Conservation (phyloP, 2,888 invertebrate genomes). For the Drosophila pseudotakahashii region DNA sequence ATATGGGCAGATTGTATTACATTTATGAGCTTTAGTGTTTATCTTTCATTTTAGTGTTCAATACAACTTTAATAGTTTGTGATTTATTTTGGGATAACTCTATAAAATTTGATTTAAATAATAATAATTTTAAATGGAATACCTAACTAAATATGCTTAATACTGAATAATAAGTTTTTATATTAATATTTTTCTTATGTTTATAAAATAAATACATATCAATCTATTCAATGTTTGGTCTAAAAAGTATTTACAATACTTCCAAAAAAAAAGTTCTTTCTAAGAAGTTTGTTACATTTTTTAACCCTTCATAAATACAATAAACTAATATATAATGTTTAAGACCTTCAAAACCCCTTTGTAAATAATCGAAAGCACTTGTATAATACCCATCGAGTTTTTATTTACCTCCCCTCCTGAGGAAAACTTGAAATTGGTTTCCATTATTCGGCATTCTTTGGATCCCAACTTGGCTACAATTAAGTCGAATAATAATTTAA, state of each 20-base stretch:
- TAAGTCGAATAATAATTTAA: conserved; percentile 79
- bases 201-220: too few species aligned
- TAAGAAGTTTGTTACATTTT: background rate
- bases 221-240: too few species aligned
- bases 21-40: conserved; percentile 25
- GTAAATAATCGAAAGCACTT: conserved; percentile 7
- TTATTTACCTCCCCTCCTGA: conserved; percentile 9
- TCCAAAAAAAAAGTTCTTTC: too few species aligned
- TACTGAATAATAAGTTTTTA: too few species aligned
- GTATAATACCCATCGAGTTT: conserved; percentile 21
- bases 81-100: too few species aligned
- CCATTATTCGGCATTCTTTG: conserved; percentile 41
- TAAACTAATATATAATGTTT: background rate
- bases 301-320: background rate
- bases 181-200: too few species aligned
- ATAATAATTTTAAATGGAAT: too few species aligned
- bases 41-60: background rate
- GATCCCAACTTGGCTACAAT: conserved; percentile 57
- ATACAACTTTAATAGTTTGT: conserved; percentile 7
- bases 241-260: too few species aligned
- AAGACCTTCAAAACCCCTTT: background rate
- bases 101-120: too few species aligned
- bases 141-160: too few species aligned
- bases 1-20: conserved; percentile 33
- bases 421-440: conserved; percentile 59